A percentile compares a stretch with the other conserved stretches of the same genome.
Conservation (phyloP, 2,113 vertebrate genomes). For the Brienomyrus brachyistius region DNA sequence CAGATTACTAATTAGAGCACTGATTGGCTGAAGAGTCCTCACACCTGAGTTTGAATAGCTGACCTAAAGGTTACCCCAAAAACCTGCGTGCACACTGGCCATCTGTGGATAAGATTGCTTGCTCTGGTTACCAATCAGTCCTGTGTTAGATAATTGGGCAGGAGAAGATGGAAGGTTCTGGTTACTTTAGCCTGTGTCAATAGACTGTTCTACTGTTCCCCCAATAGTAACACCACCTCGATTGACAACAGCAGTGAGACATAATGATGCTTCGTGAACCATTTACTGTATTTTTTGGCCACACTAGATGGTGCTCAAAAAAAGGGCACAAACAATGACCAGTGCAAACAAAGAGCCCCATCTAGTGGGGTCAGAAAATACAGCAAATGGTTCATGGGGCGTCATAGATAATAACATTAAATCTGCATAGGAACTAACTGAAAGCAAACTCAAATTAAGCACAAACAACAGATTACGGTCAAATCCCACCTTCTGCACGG, state of each 20-base stretch:
- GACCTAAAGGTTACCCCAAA: neutral
- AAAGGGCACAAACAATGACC: neutral
- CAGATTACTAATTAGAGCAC: neutral
- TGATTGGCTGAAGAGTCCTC: neutral
- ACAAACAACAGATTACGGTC: neutral
- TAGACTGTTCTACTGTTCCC: neutral
- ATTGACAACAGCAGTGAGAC: neutral
- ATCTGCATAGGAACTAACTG: neutral
- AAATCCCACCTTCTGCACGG: slow-evolving; percentile 53
- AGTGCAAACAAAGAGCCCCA: neutral
- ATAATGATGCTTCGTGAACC: neutral
- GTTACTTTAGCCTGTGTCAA: neutral
- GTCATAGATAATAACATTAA: neutral
- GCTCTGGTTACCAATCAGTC: neutral
- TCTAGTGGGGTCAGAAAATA: neutral
- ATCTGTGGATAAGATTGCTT: neutral
- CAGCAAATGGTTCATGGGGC: neutral
- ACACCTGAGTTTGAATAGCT: neutral
- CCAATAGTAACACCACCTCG: neutral
- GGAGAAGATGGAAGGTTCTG: neutral
- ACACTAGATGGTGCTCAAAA: neutral
- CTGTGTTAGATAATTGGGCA: neutral
- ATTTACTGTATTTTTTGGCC: neutral
- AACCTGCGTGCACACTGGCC: neutral
- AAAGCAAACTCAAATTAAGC: neutral